Evolutionary conservation across 2,888 invertebrate genomes (phyloP), one percentile per base, ranked within the genome.

Genomic region (Agrotis segetum): DNA sequence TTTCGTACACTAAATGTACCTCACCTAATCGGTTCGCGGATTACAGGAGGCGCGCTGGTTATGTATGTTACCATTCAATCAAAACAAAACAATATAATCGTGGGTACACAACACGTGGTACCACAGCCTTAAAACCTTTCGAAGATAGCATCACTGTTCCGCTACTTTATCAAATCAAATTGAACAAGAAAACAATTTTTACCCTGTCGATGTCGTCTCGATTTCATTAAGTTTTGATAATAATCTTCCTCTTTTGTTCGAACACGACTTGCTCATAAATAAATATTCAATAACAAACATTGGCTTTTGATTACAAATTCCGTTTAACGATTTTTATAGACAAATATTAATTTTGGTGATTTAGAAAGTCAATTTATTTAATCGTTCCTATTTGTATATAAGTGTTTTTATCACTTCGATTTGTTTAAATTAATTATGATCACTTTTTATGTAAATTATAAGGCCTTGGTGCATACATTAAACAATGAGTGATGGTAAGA

Each of bases 201-300:
- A 16, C 2, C 2, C 3, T 17, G 47, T 59, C 40, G 40, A 40
- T 34, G 24, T 53, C 11, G 55, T 72, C 70, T 74, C 24, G 46
- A 78, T 67, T 69, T 71, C 63, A 61, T 77, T 70, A 58, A 73
- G 13, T 62, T 65, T 76, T 74, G 55, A 61, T 59, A n/a, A 58
- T 65, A 66, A 63, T 67, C 4, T 60, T 72, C 19, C 21, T 21
- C 55, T 65, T 68, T 71, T 74, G 34, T 82, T 62, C 24, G 2
- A 17, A 68, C 65, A 69, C 56, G 50, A 52, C 47, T 49, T 49
- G 21, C 62, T 72, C 67, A 68, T 85, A 62, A 73, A 68, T 85
- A 62, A 73, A 77, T 77, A 77, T 73, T 72, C 66, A 67, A 70
- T 69, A 52, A 52, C 17, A 52, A 70, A 68, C 63, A 59, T 74